Base-by-base conservation (phyloP, 2,113 vertebrate genomes). In the Psittacus erithacus region DNA sequence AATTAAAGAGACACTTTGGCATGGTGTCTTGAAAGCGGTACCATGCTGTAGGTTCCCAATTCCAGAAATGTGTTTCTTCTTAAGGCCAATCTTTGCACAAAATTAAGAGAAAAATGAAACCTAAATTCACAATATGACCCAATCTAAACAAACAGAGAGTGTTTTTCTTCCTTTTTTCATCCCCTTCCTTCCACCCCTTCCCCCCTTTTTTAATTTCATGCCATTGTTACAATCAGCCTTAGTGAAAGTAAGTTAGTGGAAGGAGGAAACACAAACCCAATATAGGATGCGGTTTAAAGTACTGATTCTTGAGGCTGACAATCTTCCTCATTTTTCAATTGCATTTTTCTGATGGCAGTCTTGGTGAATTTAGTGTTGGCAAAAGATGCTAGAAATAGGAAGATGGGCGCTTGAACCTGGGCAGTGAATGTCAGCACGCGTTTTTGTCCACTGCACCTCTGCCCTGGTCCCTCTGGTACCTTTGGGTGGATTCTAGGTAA, bases 1-100 rank as follows among this genome's bases (percentile, higher is more conserved):
- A 97, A 96, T 95, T 91, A 95, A 83, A 93, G 92, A 95, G 94
- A 89, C 90, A 88, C 88, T 92, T 93, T 96, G 95, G 96, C 95
- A 68, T 69, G 41, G 63, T 87, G 78, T 91, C 81, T 33, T 89
- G 81, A 96, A 92, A 94, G 64, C 93, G 47, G 76, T 92, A 92
- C 91, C 95, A 75, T 76, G 75, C 60, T 65, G 78, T 92, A 93
- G 59, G 82, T 88, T 92, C 84, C 47, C 71, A 90, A 46, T 92
- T 96, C 90, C 93, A 96, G 73, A 92, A 96, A 96, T 96, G 84
- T 96, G 94, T 93, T 95, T 95, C 90, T 96, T 95, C 75, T 97
- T 95, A 96, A 96, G 73, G 70, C 89, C 41, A 94, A 85, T 91
- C 91, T 92, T 95, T 94, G 78, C 75, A 95, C 88, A 87, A 95